phyloP scores from a whole-genome alignment of 2,113 vertebrate genomes.

The Bungarus multicinctus region DNA sequence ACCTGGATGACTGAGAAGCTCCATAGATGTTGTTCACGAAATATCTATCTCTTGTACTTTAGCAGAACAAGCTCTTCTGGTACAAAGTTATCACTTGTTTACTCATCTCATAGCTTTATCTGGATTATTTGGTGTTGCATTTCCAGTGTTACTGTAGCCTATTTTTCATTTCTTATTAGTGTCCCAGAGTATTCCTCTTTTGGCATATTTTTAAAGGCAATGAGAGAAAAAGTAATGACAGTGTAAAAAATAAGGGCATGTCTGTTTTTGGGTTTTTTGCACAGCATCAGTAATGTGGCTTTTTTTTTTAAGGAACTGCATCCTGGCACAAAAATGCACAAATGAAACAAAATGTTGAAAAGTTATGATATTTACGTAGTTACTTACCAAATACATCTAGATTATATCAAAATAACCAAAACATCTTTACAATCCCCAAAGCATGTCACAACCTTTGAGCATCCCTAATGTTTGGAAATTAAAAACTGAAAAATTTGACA shows the following conservation, averaged over 20 bases:
- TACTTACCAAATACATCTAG: no score
- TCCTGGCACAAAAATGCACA: not conserved
- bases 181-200: slow-evolving; percentile 23
- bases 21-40: not conserved
- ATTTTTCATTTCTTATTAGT: slow-evolving; percentile 26
- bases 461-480: no score
- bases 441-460: no score
- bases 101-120: slow-evolving; percentile 14
- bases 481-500: no score
- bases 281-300: not conserved
- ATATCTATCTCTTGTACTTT: slow-evolving; percentile 14
- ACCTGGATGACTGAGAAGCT: no score
- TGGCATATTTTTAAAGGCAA: slow-evolving; percentile 5
- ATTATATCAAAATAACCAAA: no score
- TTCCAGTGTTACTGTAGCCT: slow-evolving; percentile 38
- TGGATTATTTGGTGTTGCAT: not conserved
- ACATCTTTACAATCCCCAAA: no score
- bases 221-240: slow-evolving; percentile 15
- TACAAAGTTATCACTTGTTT: slow-evolving; percentile 23
- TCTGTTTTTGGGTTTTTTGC: not conserved
- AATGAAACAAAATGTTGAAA: no score
- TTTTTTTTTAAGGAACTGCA: not conserved
- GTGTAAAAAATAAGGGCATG: not conserved
- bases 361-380: no score
- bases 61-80: slow-evolving; percentile 23